phyloP scores from a whole-genome alignment of 1,140 invertebrate genomes.

The Phymorhynchus buccinoides region DNA sequence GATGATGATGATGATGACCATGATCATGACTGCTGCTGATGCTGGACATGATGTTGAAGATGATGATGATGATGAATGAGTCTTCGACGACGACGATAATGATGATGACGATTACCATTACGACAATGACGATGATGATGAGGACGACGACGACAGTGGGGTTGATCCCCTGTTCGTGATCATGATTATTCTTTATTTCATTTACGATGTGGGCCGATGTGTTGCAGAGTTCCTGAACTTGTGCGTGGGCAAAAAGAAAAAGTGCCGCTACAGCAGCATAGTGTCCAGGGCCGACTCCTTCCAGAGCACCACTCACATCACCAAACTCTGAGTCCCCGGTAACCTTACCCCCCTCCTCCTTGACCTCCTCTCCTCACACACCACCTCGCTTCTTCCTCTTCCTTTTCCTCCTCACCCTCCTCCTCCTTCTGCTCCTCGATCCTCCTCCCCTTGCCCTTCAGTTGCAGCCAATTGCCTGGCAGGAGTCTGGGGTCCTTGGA shows the following conservation, averaged over 20 bases:
- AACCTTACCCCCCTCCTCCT: not conserved
- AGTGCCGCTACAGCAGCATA: conserved; percentile 52
- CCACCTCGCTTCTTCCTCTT: not conserved
- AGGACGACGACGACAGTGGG: no score
- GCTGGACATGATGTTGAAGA: not conserved
- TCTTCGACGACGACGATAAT: no score
- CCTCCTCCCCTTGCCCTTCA: conserved; percentile 27
- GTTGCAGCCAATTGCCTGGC: not conserved
- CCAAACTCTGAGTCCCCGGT: conserved; percentile 40
- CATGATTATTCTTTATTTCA: not conserved
- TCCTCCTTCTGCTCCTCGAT: not conserved
- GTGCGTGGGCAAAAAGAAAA: conserved; percentile 40
- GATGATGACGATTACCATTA: no score
- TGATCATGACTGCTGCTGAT: not conserved
- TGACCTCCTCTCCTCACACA: not conserved
- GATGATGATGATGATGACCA: not conserved
- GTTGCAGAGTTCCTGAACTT: conserved; percentile 46
- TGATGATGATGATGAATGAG: no score
- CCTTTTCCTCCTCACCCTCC: conserved; percentile 21
- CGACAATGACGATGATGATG: no score
- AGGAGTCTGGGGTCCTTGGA: not conserved
- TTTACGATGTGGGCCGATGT: not conserved
- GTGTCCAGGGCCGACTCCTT: conserved; percentile 53
- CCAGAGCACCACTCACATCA: conserved; percentile 53
- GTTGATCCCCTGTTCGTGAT: no score